Conservation (phyloP, 2,888 invertebrate species). For the Kryphioiulus occultus region DNA sequence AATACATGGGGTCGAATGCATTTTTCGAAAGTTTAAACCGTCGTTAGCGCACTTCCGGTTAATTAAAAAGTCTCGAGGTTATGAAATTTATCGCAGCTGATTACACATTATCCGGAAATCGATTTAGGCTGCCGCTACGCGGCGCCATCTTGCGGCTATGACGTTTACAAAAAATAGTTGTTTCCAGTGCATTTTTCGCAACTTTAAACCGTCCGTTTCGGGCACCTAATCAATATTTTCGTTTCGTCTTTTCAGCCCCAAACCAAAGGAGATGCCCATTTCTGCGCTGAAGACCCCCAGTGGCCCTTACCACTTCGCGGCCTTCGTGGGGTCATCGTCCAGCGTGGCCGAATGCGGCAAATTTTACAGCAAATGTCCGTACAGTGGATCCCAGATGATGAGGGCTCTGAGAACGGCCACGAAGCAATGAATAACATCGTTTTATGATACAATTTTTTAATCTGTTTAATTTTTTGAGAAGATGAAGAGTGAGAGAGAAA, state of each 20-base stretch:
- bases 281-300: slow-evolving; percentile 54
- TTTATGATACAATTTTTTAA: neutral
- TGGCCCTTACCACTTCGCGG: slow-evolving; percentile 55
- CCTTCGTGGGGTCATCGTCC: slow-evolving; percentile 54
- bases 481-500: neutral
- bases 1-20: no score
- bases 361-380: slow-evolving; percentile 54
- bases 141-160: no score
- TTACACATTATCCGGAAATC: no score
- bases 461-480: neutral
- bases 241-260: slow-evolving; percentile 50
- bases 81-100: no score
- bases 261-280: slow-evolving; percentile 53
- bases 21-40: no score
- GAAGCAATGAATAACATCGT: slow-evolving; percentile 34
- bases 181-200: no score
- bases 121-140: no score
- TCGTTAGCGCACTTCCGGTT: no score
- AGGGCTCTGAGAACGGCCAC: slow-evolving; percentile 53
- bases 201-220: no score
- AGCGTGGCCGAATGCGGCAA: slow-evolving; percentile 53
- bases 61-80: no score
- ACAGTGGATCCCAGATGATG: slow-evolving; percentile 54
- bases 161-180: no score
- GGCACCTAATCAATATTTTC: neutral